Evolutionary conservation across 2,888 invertebrate species (phyloP).

Genomic region (Plusia festucae): DNA sequence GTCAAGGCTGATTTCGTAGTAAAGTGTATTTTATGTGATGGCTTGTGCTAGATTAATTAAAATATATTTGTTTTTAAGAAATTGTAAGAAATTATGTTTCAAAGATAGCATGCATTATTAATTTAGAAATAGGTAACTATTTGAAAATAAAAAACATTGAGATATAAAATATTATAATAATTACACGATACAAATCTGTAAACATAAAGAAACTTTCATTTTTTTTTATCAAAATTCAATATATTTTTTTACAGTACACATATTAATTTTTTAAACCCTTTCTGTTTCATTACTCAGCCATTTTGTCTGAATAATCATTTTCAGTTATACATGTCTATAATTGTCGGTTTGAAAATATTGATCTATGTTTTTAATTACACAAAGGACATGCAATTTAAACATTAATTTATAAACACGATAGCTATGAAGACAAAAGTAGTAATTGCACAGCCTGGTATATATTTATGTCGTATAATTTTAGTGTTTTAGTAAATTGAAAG

Average conservation of each 20-base stretch:
- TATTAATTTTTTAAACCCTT: too few relatives aligned
- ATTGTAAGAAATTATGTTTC: neutral
- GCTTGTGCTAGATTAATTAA: neutral
- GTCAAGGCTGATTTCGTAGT: conserved; percentile 68
- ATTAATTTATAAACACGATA: conserved; percentile 34
- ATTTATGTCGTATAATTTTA: neutral
- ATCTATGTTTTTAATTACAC: conserved; percentile 19
- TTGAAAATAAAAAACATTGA: too few relatives aligned
- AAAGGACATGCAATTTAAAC: conserved; percentile 32
- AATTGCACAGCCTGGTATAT: neutral
- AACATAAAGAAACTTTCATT: too few relatives aligned
- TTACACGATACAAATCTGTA: too few relatives aligned
- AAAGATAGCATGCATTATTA: too few relatives aligned
- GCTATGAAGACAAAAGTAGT: neutral
- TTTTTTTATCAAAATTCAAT: too few relatives aligned
- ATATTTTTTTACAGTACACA: too few relatives aligned
- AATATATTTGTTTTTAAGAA: neutral
- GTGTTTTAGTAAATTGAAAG: neutral
- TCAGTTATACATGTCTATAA: neutral
- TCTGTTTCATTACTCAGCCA: neutral
- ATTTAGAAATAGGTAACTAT: too few relatives aligned
- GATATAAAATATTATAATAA: too few relatives aligned
- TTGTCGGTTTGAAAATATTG: conserved; percentile 17
- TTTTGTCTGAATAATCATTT: neutral
- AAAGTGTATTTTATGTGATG: conserved; percentile 7